These are phyloP conservation scores for Polyommatus iphigenia DNA, from an alignment of 2,888 invertebrate species.

Conservation along the genomic window DNA sequence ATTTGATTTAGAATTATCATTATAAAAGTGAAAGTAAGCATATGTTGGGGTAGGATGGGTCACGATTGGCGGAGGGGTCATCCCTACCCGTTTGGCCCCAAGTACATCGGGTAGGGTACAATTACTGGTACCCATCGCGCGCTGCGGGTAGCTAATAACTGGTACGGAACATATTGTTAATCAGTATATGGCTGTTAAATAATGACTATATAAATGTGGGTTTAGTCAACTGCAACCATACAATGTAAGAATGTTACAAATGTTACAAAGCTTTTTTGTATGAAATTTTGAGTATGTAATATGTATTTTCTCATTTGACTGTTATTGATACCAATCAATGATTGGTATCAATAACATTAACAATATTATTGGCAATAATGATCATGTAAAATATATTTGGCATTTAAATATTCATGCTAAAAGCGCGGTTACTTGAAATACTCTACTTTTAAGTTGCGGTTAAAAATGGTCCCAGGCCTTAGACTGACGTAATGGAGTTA, in stretches of 20 bases:
- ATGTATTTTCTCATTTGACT: no score
- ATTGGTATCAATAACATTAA: no score
- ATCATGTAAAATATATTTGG: no score
- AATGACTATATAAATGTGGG: background rate
- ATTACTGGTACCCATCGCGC: constrained; percentile 52
- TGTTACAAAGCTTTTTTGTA: no score
- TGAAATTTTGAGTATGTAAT: no score
- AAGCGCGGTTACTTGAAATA: no score
- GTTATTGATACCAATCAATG: no score
- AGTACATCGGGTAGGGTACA: constrained; percentile 36
- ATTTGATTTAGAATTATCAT: constrained; percentile 70
- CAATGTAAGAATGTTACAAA: background rate
- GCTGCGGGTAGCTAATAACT: constrained; percentile 63
- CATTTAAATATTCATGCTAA: no score
- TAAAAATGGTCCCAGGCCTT: no score
- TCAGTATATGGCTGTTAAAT: constrained; percentile 30
- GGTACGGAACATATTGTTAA: constrained; percentile 55
- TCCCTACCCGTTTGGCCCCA: constrained; percentile 49
- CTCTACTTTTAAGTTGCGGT: no score
- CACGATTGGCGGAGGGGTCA: constrained; percentile 55
- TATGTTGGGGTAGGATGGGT: constrained; percentile 72
- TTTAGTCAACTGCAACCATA: background rate
- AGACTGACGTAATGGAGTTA: no score
- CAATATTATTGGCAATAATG: no score
- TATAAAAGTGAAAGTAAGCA: constrained; percentile 71